phyloP scores from a whole-genome alignment of 1,140 invertebrate species.

The Drosophila rhopaloa region DNA sequence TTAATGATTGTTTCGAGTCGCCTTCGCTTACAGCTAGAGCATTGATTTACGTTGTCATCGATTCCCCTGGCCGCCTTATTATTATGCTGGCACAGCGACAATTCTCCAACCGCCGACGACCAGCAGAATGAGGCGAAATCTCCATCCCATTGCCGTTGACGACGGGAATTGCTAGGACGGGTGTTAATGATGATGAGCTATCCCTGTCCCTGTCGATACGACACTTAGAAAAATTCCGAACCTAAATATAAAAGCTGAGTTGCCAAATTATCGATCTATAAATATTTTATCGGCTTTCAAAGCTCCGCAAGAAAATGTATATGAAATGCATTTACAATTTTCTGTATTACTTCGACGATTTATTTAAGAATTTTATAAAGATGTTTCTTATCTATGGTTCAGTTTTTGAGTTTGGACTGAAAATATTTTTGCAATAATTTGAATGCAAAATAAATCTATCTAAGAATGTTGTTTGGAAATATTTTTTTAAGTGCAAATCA shows the following conservation, averaged over 20 bases:
- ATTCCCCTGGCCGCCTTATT: slow-evolving; percentile 69
- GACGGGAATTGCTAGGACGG: slow-evolving; percentile 61
- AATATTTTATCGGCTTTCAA: too few species aligned
- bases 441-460: too few species aligned
- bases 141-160: slow-evolving; percentile 27
- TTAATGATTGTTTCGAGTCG: slow-evolving; percentile 79
- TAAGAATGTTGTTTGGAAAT: too few species aligned
- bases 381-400: too few species aligned
- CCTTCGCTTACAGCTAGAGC: slow-evolving; percentile 54
- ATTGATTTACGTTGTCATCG: slow-evolving; percentile 76
- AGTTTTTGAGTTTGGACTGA: too few species aligned
- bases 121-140: slow-evolving; percentile 20
- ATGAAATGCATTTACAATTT: too few species aligned
- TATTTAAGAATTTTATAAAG: too few species aligned
- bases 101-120: slow-evolving; percentile 42
- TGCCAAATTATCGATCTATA: background rate
- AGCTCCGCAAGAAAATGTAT: background rate
- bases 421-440: too few species aligned
- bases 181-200: slow-evolving; percentile 80
- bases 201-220: slow-evolving; percentile 33
- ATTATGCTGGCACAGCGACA: slow-evolving; percentile 79
- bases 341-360: too few species aligned
- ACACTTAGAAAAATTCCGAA: background rate
- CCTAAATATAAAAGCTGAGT: too few species aligned
- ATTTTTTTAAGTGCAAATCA: background rate